A percentile compares a stretch with the other conserved stretches of the same genome.
Evolutionary conservation across 2,113 vertebrate genomes (phyloP).

Genomic region (Nettapus auritus): DNA sequence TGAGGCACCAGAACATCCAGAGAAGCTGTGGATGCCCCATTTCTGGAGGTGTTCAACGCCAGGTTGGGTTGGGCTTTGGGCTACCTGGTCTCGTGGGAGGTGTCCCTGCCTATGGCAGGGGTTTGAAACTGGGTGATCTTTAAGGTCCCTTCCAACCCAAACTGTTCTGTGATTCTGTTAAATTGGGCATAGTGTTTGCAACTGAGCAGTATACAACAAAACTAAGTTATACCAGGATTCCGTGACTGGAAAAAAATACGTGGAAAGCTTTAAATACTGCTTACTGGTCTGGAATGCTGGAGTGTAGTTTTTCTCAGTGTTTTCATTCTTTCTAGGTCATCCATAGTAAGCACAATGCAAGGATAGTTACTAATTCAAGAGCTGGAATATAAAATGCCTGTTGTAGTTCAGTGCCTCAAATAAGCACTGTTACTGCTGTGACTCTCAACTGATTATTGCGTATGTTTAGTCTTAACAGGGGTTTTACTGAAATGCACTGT

Average conservation of each 20-base stretch:
- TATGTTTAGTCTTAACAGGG: slow-evolving; percentile 84
- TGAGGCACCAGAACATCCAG: no score
- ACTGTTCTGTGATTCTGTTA: no score
- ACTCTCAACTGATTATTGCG: slow-evolving; percentile 1
- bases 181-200: background rate
- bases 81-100: no score
- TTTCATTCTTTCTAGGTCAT: background rate
- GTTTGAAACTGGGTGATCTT: no score
- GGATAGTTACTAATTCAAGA: background rate
- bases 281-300: background rate
- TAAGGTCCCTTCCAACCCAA: no score
- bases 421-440: background rate
- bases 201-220: background rate
- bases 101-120: no score
- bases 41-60: no score
- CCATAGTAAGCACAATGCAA: background rate
- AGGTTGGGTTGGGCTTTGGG: no score
- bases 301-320: background rate
- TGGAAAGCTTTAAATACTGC: background rate
- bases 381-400: background rate
- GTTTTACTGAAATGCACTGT: slow-evolving; percentile 92
- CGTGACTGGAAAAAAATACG: background rate
- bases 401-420: background rate
- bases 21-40: no score
- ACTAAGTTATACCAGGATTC: background rate